Percentiles rank a stretch among this genome's conserved stretches.
Conservation (phyloP, 2,888 invertebrate genomes). For the Prosopocoilus inquinatus region DNA sequence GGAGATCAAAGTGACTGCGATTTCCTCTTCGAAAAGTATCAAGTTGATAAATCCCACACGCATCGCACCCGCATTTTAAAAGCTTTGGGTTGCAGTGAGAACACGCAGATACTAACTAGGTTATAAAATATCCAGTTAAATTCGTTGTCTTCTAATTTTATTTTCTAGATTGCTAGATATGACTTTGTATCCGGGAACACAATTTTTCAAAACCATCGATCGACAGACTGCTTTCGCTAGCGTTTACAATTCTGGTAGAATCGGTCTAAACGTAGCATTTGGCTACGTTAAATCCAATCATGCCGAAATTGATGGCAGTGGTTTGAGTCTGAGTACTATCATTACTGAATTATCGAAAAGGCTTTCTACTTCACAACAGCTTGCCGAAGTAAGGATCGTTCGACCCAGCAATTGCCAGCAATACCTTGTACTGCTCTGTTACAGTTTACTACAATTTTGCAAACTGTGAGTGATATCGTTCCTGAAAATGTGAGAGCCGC, state of each 20-base stretch:
- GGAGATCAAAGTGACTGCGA: conserved; percentile 4
- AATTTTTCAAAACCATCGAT: background rate
- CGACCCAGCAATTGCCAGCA: too few relatives aligned
- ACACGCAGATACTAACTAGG: conserved; percentile 2
- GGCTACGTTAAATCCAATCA: conserved; percentile 1
- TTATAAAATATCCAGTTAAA: background rate
- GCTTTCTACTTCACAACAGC: too few relatives aligned
- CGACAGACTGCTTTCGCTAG: conserved; percentile 6
- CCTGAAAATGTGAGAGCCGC: too few relatives aligned
- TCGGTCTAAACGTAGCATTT: conserved; percentile 5
- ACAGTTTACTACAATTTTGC: too few relatives aligned
- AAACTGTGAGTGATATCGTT: too few relatives aligned
- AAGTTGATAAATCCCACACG: conserved; percentile 1
- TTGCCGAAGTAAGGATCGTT: too few relatives aligned
- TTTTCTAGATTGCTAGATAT: conserved; percentile 1
- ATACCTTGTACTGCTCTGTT: too few relatives aligned
- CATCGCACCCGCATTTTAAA: background rate
- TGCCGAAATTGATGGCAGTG: background rate
- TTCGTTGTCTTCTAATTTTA: background rate
- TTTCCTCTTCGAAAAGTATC: background rate
- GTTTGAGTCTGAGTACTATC: too few relatives aligned
- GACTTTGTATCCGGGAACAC: background rate
- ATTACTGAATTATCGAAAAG: too few relatives aligned
- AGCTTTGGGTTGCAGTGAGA: conserved; percentile 8
- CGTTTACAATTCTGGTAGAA: conserved; percentile 4